These are phyloP conservation scores for Gymnoscopelus microlampas DNA, from an alignment of 2,797 vertebrate genomes.

Conservation along the genomic window DNA sequence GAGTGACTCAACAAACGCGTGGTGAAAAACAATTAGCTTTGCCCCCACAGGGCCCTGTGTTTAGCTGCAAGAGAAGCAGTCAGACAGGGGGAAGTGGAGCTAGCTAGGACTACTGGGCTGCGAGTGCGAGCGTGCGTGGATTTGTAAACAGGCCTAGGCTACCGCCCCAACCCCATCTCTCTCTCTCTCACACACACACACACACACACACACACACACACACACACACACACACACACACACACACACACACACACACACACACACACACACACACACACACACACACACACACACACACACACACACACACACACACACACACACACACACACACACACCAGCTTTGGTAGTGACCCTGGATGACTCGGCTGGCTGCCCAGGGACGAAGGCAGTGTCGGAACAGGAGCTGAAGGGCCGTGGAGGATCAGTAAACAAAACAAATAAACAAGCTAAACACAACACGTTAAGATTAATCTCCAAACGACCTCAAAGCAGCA, in stretches of 20 bases:
- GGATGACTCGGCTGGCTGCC: constrained; percentile 42
- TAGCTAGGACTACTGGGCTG: constrained; percentile 30
- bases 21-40: constrained; percentile 52
- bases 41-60: constrained; percentile 23
- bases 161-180: constrained; percentile 29
- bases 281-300: no score
- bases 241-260: no score
- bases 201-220: no score
- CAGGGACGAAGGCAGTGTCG: constrained; percentile 4
- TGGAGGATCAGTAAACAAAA: constrained; percentile 24
- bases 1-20: constrained; percentile 41
- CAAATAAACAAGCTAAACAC: not conserved
- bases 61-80: constrained; percentile 33
- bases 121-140: constrained; percentile 49
- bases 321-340: no score
- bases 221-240: no score
- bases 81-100: constrained; percentile 6
- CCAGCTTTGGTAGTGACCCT: constrained; percentile 43
- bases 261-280: no score
- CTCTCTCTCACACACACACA: no score
- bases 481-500: not conserved
- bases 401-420: constrained; percentile 18
- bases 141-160: constrained; percentile 41
- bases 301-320: no score
- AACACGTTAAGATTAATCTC: not conserved